phyloP scores from a whole-genome alignment of 1,140 invertebrate species.

The Pristionchus pacificus region DNA sequence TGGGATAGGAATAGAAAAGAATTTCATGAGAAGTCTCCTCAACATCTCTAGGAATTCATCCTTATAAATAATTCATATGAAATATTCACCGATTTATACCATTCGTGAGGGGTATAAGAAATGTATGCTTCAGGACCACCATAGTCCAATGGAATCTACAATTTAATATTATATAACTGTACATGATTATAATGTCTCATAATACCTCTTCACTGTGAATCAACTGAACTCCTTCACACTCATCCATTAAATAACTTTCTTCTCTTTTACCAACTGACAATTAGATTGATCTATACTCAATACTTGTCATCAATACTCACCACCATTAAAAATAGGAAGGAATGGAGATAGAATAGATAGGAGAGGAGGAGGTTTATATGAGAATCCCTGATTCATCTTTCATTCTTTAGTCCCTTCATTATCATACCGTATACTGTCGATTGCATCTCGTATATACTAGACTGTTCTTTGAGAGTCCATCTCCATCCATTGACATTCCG shows the following conservation, averaged over 20 bases:
- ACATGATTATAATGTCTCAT: neutral
- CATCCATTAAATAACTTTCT: neutral
- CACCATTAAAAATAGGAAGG: constrained; percentile 24
- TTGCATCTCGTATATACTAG: constrained; percentile 30
- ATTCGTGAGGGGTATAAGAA: neutral
- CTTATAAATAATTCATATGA: too few species aligned
- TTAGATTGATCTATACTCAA: too few species aligned
- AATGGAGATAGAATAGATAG: constrained; percentile 28
- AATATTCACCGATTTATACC: neutral
- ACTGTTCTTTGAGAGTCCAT: neutral
- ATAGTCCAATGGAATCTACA: neutral
- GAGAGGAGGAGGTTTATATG: constrained; percentile 14
- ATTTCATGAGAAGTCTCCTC: too few species aligned
- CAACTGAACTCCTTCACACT: constrained; percentile 12
- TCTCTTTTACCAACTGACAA: neutral
- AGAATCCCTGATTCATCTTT: constrained; percentile 14
- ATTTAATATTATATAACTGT: neutral
- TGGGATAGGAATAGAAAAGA: neutral
- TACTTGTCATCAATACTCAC: too few species aligned
- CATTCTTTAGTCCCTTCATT: neutral
- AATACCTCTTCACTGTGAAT: neutral
- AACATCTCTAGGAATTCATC: too few species aligned
- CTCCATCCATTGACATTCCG: constrained; percentile 7
- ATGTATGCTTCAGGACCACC: neutral
- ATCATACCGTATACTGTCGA: constrained; percentile 15